Evolutionary conservation across 2,888 invertebrate species (phyloP), one percentile per base, ranked within the genome.

Genomic region (Tipula lateralis): DNA sequence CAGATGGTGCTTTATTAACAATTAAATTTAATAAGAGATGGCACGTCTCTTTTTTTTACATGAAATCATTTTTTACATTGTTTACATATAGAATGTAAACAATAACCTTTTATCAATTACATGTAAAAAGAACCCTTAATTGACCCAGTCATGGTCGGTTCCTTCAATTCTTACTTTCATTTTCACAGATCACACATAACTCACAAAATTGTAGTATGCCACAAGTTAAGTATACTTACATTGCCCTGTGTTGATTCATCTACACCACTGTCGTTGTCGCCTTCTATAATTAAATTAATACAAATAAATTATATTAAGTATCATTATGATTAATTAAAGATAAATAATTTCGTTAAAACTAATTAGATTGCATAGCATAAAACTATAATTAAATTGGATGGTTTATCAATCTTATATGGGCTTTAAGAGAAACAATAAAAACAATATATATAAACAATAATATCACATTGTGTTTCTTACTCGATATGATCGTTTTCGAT

Each of bases 161-260:
- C n/a, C n/a, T n/a, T n/a, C n/a, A n/a, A n/a, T n/a, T n/a, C n/a
- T n/a, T n/a, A n/a, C n/a, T n/a, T n/a, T n/a, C n/a, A n/a, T n/a
- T n/a, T n/a, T n/a, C n/a, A n/a, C n/a, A n/a, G n/a, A n/a, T n/a
- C n/a, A n/a, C n/a, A n/a, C n/a, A n/a, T n/a, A n/a, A n/a, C n/a
- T n/a, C n/a, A n/a, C n/a, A n/a, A n/a, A n/a, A n/a, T n/a, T n/a
- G n/a, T n/a, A n/a, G n/a, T n/a, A n/a, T n/a, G n/a, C n/a, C n/a
- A n/a, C n/a, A n/a, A n/a, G n/a, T 39, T n/a, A n/a, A n/a, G n/a
- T 66, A 32, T 87, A 91, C 94, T 93, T 91, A 96, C 95, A 91
- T 94, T 94, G 90, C 94, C 94, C 90, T 95, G 95, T 84, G 94
- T 95, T 85, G 94, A 94, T 89, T 95, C 95, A 89, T 95, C 95